Conservation (phyloP, 1,140 invertebrate species). For the Venustaconcha ellipsiformis region DNA sequence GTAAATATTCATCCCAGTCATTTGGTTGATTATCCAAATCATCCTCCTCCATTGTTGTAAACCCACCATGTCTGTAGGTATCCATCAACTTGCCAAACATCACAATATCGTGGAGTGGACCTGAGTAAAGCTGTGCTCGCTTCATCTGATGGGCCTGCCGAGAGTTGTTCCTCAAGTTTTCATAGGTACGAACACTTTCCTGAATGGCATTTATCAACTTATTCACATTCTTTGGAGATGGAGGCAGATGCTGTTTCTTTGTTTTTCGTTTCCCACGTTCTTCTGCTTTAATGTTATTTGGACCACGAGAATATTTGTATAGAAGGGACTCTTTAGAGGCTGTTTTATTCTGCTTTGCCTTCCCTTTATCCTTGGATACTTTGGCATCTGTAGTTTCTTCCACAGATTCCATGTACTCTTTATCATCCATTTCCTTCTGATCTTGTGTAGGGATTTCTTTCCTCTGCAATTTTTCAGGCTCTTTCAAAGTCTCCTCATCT, state of each 20-base stretch:
- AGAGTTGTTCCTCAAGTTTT: constrained; percentile 39
- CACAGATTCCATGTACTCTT: not conserved
- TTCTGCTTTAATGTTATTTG: too few species aligned
- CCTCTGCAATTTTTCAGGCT: constrained; percentile 10
- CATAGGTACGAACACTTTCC: constrained; percentile 51
- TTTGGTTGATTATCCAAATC: constrained; percentile 35
- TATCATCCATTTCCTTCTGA: constrained; percentile 1
- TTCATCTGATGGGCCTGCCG: constrained; percentile 50
- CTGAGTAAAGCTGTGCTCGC: constrained; percentile 49
- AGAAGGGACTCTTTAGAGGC: too few species aligned
- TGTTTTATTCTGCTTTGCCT: not conserved
- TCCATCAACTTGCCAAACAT: constrained; percentile 55
- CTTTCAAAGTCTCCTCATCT: constrained; percentile 3
- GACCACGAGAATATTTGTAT: too few species aligned
- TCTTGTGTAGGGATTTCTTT: constrained; percentile 11
- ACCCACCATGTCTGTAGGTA: constrained; percentile 31
- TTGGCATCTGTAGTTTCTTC: not conserved
- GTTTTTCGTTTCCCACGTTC: too few species aligned
- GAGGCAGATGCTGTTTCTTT: too few species aligned
- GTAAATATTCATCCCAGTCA: constrained; percentile 45
- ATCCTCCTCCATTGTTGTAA: constrained; percentile 32
- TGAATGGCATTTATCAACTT: constrained; percentile 22
- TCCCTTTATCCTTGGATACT: not conserved
- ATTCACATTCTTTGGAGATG: too few species aligned
- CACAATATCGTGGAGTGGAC: constrained; percentile 51